Base-by-base conservation (phyloP, 2,113 vertebrate genomes). In the Heloderma charlesbogerti region DNA sequence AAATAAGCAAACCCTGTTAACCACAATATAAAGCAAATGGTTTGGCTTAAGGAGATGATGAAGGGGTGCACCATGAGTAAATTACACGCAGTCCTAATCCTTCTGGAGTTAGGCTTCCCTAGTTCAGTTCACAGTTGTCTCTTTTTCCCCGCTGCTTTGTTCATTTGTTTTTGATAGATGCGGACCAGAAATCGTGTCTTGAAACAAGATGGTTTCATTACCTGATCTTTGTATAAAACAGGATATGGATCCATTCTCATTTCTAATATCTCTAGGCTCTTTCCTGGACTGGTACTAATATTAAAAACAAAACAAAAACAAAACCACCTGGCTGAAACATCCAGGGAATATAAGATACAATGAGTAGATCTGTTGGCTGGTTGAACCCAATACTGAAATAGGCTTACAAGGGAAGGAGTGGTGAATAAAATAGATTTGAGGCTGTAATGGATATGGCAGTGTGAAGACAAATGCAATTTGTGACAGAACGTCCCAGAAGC, bases 401-500 rank as follows among this genome's bases (percentile, higher is more conserved):
- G 88, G 90, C 83, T 81, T 90, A 72, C 74, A 88, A 77, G 71
- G 82, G 91, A 63, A 54, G 84, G 67, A 81, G n/a, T 72, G 84
- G 81, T 34, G 81, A 86, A 63, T 40, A 91, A 93, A 92, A 95
- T 88, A 92, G 31, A 87, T 92, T 92, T 91, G 69, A 0, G 0
- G 90, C 87, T 88, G 45, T 91, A 92, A 94, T 94, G 92, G 84
- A 72, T 94, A 69, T 29, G 88, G 89, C 79, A 77, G 87, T 91
- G 60, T 87, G 89, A 95, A 93, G 86, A 91, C 22, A 91, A 93
- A 90, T 88, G 88, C 66, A 93, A 43, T 93, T 92, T 92, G 86
- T 84, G 69, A 29, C 71, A 87, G 67, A 86, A 74, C 84, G 92
- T 40, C 78, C 18, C 74, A 89, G 90, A 72, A 60, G 34, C 8